Base-by-base conservation (phyloP, 2,113 vertebrate species). In the Pseudorhombus dupliciocellatus region DNA sequence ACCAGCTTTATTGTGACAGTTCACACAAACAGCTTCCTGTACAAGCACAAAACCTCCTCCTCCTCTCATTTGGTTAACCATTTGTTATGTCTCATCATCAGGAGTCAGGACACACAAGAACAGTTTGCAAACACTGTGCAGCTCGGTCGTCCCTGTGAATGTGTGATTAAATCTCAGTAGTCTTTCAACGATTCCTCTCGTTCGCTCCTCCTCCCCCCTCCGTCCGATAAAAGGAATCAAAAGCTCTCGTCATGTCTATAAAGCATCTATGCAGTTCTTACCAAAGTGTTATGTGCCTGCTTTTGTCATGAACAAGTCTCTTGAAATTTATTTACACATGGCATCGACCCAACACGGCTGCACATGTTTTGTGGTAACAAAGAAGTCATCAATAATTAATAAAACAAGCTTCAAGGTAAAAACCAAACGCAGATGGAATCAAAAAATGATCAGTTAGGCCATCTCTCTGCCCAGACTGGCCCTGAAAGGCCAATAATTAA, bases 251-350 rank as follows among this genome's bases (percentile, higher is more conserved):
- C n/a, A n/a, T n/a, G 52, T 62, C 59, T 73, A 37, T 24, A 65
- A 79, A 80, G 57, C 61, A 2, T 56, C 54, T 46, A 68, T 16
- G 50, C 26, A 66, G 50, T 48, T 73, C 37, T 63, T 48, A 50
- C 28, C 5, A 65, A 75, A 71, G 52, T 64, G 66, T 75, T 44
- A 57, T 40, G 51, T 31, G 59, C 55, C 73, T 63, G 46, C 50
- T 67, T 53, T 54, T 63, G 16, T 28, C n/a, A 60, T 66, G 40
- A 46, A 46, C 73, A 65, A 28, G 31, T 71, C 61, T 56, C 65
- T 68, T 26, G 74, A 50, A 66, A 75, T 18, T n/a, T 85, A 90
- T 91, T 87, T 91, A 90, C 90, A 89, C 75, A 81, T 69, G 81
- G 53, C 66, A 15, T 37, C 48, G 22, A 58, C 21, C 34, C 14